Base-by-base conservation (phyloP, 2,113 vertebrate genomes). In the Xiphophorus maculatus region DNA sequence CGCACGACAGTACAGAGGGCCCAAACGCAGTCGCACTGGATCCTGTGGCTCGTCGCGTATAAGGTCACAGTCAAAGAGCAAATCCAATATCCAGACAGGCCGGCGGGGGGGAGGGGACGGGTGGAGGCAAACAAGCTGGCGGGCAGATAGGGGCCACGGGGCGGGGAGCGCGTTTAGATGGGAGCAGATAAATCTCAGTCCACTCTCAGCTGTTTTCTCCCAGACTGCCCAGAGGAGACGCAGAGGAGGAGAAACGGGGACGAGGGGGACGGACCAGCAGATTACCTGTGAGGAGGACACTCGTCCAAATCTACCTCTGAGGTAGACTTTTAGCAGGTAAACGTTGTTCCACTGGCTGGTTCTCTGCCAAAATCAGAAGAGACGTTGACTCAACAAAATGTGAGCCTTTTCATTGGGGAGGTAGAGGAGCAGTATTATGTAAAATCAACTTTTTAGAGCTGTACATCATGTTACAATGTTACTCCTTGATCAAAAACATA, bases 21-120 rank as follows among this genome's bases (percentile, higher is more conserved):
- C 90, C 88, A 77, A 35, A 15, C 27, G 87, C 90, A 81, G 88
- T 90, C 68, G 69, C 84, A 76, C 69, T 66, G 62, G 88, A 87
- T 92, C 76, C 85, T 72, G 82, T 87, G 87, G 88, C 89, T 93
- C 75, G 66, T 78, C 51, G 62, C 76, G 84, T 91, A 91, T 87
- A 92, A 93, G 90, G 92, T 93, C 91, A 91, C 84, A 89, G 86
- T 69, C 82, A 90, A 93, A 93, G 90, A 93, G 93, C 93, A 93
- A 89, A 88, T 90, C 84, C 88, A 92, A 91, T 90, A 93, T 90
- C 88, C 77, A 90, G 88, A 90, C 89, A 86, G 82, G 84, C 80
- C 61, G 90, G 87, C 73, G 80, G 77, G 74, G 68, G 3, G 10
- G 35, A 54, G 51, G 22, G 17, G 79, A 67, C 44, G 73, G 77